phyloP scores from a whole-genome alignment of 2,888 invertebrate species.

The Leptura quadrifasciata region DNA sequence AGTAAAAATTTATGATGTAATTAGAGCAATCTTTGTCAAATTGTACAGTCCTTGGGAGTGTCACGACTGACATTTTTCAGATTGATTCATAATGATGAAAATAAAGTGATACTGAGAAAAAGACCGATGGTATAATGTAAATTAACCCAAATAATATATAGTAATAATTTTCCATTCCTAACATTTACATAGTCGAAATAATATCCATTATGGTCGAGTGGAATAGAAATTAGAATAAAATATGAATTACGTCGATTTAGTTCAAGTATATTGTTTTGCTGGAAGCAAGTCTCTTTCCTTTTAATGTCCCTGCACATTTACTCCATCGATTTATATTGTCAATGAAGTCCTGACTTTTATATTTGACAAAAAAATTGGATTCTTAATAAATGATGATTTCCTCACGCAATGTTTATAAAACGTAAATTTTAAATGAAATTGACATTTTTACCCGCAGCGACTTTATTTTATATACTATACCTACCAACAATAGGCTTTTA shows the following conservation, averaged over 20 bases:
- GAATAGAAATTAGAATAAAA: neutral
- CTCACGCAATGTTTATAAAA: neutral
- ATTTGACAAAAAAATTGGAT: neutral
- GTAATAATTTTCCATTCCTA: neutral
- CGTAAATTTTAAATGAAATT: neutral
- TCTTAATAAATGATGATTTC: neutral
- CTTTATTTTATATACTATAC: too few relatives aligned
- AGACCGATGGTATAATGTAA: too few relatives aligned
- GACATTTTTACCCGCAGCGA: neutral
- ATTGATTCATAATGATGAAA: too few relatives aligned
- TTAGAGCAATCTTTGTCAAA: neutral
- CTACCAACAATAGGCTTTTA: too few relatives aligned
- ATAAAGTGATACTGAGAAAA: too few relatives aligned
- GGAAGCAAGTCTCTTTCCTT: neutral
- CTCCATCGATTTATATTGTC: neutral
- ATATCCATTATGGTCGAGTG: neutral
- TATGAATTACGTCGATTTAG: neutral
- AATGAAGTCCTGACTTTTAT: neutral
- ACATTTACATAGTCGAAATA: neutral
- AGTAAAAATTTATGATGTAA: too few relatives aligned
- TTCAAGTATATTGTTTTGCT: neutral
- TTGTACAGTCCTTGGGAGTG: too few relatives aligned
- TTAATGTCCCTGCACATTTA: neutral
- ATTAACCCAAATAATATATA: neutral
- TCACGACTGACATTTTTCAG: too few relatives aligned